Base-by-base conservation (phyloP, 2,797 vertebrate species). In the Labeo calbasu region DNA sequence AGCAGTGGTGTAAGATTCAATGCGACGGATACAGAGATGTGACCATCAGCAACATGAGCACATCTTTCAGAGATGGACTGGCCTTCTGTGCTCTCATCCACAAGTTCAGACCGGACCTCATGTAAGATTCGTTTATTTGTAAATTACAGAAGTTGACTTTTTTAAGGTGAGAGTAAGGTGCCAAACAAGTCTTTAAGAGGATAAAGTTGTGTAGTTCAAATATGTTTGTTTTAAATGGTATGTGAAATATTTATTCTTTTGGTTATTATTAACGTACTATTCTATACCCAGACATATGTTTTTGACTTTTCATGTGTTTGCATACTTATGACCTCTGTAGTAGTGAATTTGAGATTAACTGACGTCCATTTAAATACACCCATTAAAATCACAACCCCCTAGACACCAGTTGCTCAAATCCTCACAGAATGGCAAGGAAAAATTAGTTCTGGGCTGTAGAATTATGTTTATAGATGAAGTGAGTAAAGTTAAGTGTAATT, bases 81-180 rank as follows among this genome's bases (percentile, higher is more conserved):
- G 98, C 98, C 82, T 99, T 99, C 91, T 99, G 98, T 19, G 98
- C 98, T 65, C 95, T 99, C 14, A 96, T 99, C 73, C 98, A 99
- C 92, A 97, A 95, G 17, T 96, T 96, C 95, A 95, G 97, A 89
- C 98, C 98, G 2, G 98, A 99, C 83, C 95, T 99, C 86, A 95
- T 99, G 98, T 99, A 90, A 99, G 98, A 95, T 80, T 36, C 23
- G 14, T 46, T 68, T 46, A 50, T 79, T n/a, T 51, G 48, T 32
- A 28, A 40, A 11, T 15, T 23, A 8, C 17, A 50, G 19, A 15
- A 48, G 7, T 7, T 17, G n/a, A 28, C 25, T 9, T 1, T 73
- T 53, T 12, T n/a, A 0, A 5, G 9, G 1, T 21, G 0, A 43
- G 13, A 10, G 21, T 76, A 13, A 1, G 21, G 28, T 55, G 23